Conservation (phyloP, 2,113 vertebrate genomes). For the Petrocephalus zakoni region DNA sequence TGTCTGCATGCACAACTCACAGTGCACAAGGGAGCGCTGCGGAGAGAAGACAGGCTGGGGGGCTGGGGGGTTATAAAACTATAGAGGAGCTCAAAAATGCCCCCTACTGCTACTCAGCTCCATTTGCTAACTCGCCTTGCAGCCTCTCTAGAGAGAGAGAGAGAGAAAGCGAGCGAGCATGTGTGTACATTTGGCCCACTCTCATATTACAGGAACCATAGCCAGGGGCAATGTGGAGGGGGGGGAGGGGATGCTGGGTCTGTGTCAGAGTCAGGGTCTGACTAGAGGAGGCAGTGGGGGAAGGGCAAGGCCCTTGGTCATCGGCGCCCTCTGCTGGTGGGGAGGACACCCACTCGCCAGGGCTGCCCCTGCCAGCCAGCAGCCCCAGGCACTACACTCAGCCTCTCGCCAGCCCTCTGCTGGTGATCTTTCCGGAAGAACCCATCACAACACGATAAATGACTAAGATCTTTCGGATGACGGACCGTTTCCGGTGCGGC, state of each 20-base stretch:
- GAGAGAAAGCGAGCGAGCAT: background rate
- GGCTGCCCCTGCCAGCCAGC: background rate
- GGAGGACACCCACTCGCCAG: conserved; percentile 10
- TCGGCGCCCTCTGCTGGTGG: too few species aligned
- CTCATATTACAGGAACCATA: background rate
- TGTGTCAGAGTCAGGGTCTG: background rate
- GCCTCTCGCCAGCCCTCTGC: background rate
- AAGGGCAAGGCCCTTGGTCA: background rate
- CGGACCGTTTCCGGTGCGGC: conserved; percentile 58
- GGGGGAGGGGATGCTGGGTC: background rate
- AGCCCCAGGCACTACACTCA: background rate
- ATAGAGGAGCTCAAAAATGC: background rate
- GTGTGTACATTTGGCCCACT: background rate
- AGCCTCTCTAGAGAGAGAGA: background rate
- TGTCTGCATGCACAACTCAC: background rate
- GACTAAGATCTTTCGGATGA: conserved; percentile 50
- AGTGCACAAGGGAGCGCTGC: background rate
- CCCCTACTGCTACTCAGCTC: background rate
- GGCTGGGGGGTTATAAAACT: background rate
- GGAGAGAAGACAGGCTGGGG: background rate
- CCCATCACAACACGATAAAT: conserved; percentile 62
- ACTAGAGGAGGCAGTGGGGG: background rate
- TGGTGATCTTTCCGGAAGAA: conserved; percentile 26
- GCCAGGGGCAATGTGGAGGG: background rate
- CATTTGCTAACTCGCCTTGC: background rate